These are phyloP conservation scores for Zaprionus taronus DNA, from an alignment of 1,140 invertebrate genomes.

Conservation along the genomic window DNA sequence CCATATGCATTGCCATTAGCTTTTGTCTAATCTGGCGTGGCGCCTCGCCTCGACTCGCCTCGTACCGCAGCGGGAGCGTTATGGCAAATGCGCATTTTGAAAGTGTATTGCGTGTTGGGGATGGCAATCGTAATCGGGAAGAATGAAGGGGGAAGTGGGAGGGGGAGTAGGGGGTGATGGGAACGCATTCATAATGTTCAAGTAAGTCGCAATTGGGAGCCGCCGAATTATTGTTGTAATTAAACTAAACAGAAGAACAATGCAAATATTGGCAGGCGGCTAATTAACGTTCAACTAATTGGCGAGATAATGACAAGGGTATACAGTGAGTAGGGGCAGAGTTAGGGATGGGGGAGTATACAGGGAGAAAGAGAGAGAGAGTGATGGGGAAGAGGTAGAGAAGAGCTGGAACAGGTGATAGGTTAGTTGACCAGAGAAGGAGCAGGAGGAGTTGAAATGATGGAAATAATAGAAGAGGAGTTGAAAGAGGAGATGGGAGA, in stretches of 20 bases:
- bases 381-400: background rate
- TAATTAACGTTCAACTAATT: constrained; percentile 70
- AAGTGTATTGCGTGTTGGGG: constrained; percentile 52
- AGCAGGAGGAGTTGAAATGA: background rate
- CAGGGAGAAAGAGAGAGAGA: background rate
- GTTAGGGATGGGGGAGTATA: background rate
- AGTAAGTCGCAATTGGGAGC: constrained; percentile 42
- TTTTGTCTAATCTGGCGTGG: constrained; percentile 59
- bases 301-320: constrained; percentile 57
- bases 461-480: background rate
- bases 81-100: constrained; percentile 60
- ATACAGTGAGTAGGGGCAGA: constrained; percentile 1
- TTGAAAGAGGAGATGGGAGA: background rate
- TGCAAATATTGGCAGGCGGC: constrained; percentile 60
- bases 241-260: constrained; percentile 50
- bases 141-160: background rate
- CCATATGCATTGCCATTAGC: constrained; percentile 51
- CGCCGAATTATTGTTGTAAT: constrained; percentile 49
- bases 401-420: background rate
- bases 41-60: constrained; percentile 3
- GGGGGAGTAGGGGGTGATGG: background rate
- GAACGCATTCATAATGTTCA: constrained; percentile 35
- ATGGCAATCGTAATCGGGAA: background rate
- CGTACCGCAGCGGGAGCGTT: background rate
- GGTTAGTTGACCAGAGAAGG: background rate